Conservation (phyloP, 2,797 vertebrate genomes). For the Girardinus metallicus region DNA sequence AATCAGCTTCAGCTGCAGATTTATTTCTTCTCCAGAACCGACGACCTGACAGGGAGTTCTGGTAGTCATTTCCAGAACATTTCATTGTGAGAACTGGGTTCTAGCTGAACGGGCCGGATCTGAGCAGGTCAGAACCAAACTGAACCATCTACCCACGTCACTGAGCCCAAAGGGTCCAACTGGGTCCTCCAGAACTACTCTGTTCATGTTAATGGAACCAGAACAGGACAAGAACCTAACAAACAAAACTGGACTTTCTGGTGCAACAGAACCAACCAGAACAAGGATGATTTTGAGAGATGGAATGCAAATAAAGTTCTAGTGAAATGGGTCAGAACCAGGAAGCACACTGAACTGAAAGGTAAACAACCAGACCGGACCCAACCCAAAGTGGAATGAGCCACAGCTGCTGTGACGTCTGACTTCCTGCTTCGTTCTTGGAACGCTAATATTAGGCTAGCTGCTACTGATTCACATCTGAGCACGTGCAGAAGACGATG, state of each 20-base stretch:
- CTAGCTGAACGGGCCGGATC: no score
- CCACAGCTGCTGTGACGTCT: not conserved
- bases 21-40: no score
- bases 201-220: not conserved
- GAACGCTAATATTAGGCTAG: not conserved
- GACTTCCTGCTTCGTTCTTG: conserved; percentile 37
- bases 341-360: not conserved
- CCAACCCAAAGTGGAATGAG: not conserved
- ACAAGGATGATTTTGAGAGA: not conserved
- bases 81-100: no score
- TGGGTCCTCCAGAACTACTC: no score
- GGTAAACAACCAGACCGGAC: not conserved
- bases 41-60: no score
- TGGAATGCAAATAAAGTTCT: not conserved
- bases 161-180: no score
- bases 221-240: not conserved
- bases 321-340: not conserved
- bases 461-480: conserved; percentile 26
- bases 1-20: no score
- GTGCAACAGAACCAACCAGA: not conserved
- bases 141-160: no score
- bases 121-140: not conserved
- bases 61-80: no score
- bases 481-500: conserved; percentile 18
- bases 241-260: not conserved